phyloP scores from a whole-genome alignment of 2,888 invertebrate genomes.

The Drosophila paramelanica region DNA sequence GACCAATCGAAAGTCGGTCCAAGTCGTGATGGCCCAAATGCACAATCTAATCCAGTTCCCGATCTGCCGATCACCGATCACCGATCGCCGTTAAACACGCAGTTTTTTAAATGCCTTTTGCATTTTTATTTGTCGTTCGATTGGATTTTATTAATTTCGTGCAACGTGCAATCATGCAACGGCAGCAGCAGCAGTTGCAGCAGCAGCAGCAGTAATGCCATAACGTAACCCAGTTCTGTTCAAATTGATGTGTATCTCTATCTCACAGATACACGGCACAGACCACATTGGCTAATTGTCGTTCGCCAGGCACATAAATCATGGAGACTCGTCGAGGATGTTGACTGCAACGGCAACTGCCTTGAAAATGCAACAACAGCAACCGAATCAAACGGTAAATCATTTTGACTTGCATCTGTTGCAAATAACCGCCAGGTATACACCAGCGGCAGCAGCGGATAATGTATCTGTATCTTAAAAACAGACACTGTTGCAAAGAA shows the following conservation, averaged over 20 bases:
- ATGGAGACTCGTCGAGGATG: constrained; percentile 71
- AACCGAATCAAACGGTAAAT: constrained; percentile 65
- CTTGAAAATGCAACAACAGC: constrained; percentile 52
- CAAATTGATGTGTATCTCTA: constrained; percentile 65
- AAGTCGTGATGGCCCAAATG: constrained; percentile 73
- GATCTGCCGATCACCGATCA: constrained; percentile 21
- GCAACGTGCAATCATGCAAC: constrained; percentile 43
- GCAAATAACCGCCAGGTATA: constrained; percentile 55
- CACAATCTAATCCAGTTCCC: constrained; percentile 29
- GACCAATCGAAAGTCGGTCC: constrained; percentile 41
- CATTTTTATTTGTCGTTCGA: constrained; percentile 33
- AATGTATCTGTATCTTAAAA: constrained; percentile 29
- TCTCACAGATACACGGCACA: constrained; percentile 57
- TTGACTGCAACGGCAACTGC: constrained; percentile 55
- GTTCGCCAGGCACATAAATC: constrained; percentile 67
- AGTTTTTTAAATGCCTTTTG: constrained; percentile 27
- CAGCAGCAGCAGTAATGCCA: constrained; percentile 10
- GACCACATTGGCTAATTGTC: constrained; percentile 70
- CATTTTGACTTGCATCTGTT: constrained; percentile 72
- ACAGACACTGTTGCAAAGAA: constrained; percentile 47
- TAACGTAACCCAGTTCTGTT: constrained; percentile 71
- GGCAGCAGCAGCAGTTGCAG: constrained; percentile 8
- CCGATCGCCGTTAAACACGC: constrained; percentile 38
- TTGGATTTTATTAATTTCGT: constrained; percentile 63
- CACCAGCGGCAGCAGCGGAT: constrained; percentile 9